A percentile compares a stretch with the other conserved stretches of the same genome.
These are phyloP conservation scores for Rachycentron canadum DNA, from an alignment of 2,797 vertebrate genomes.

Conservation along the genomic window DNA sequence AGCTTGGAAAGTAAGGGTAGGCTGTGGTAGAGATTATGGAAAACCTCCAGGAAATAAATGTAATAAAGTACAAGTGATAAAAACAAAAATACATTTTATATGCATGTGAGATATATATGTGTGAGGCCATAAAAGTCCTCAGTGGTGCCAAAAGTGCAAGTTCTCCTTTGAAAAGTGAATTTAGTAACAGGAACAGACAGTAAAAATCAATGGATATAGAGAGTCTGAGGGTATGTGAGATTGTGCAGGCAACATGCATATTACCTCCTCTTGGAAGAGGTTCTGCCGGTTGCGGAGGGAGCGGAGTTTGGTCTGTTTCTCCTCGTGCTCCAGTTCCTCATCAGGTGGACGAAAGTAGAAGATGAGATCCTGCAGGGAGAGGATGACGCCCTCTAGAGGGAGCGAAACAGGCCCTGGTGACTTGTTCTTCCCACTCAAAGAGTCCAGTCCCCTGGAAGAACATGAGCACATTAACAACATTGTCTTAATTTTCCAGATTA, in stretches of 20 bases:
- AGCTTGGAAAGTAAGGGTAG: neutral
- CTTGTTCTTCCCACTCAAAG: conserved; percentile 90
- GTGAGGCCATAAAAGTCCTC: neutral
- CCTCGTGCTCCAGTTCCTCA: conserved; percentile 93
- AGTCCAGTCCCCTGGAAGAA: conserved; percentile 88
- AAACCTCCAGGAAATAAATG: neutral
- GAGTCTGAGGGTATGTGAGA: conserved; percentile 1
- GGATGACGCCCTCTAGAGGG: conserved; percentile 90
- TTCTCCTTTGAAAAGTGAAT: neutral
- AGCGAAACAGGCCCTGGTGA: conserved; percentile 82
- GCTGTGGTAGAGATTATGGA: neutral
- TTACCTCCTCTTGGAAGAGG: conserved; percentile 95
- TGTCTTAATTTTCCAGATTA: neutral
- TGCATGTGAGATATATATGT: neutral
- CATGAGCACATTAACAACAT: neutral
- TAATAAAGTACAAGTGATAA: neutral
- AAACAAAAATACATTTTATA: neutral
- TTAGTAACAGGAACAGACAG: neutral
- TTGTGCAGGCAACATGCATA: neutral
- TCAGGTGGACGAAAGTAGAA: conserved; percentile 93
- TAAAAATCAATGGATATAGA: neutral
- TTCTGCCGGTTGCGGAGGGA: conserved; percentile 94
- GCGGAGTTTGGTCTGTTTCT: conserved; percentile 94
- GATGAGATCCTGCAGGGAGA: conserved; percentile 94
- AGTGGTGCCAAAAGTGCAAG: neutral